These are phyloP conservation scores for Rhodophaea formosa DNA, from an alignment of 2,888 invertebrate species.

Conservation along the genomic window DNA sequence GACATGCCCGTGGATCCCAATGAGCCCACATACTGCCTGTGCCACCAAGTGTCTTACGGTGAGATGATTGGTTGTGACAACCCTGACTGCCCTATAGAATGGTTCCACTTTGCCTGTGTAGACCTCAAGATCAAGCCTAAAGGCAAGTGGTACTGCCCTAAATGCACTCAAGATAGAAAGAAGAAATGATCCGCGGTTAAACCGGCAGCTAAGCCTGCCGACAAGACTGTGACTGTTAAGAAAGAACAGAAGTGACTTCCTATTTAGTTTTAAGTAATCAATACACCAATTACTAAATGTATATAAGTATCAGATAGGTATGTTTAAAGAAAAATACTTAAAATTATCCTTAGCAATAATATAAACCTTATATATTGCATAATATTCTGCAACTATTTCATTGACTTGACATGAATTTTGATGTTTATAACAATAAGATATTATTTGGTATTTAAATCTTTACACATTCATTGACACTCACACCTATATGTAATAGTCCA, in stretches of 20 bases:
- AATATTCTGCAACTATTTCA: not conserved
- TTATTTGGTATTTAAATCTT: too few relatives aligned
- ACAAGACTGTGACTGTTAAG: constrained; percentile 66
- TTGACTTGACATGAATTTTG: not conserved
- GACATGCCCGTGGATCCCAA: constrained; percentile 98
- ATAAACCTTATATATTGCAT: not conserved
- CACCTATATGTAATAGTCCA: too few relatives aligned
- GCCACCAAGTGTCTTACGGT: constrained; percentile 97
- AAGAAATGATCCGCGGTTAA: constrained; percentile 84
- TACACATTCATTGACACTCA: too few relatives aligned
- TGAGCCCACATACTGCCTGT: constrained; percentile 98
- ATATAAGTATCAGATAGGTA: not conserved
- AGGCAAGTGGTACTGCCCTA: constrained; percentile 97
- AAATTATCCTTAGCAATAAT: not conserved
- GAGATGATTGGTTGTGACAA: constrained; percentile 99
- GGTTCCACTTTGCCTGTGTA: constrained; percentile 98
- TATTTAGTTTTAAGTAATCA: constrained; percentile 17
- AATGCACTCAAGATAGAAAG: constrained; percentile 91
- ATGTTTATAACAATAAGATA: not conserved
- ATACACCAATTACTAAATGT: constrained; percentile 7
- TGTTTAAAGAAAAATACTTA: not conserved
- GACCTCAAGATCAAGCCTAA: constrained; percentile 95
- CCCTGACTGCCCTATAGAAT: constrained; percentile 93
- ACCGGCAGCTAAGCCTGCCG: constrained; percentile 54
- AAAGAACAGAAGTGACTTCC: constrained; percentile 59